Evolutionary conservation across 1,140 invertebrate genomes (phyloP), one percentile per base, ranked within the genome.

Genomic region (Varroa destructor): DNA sequence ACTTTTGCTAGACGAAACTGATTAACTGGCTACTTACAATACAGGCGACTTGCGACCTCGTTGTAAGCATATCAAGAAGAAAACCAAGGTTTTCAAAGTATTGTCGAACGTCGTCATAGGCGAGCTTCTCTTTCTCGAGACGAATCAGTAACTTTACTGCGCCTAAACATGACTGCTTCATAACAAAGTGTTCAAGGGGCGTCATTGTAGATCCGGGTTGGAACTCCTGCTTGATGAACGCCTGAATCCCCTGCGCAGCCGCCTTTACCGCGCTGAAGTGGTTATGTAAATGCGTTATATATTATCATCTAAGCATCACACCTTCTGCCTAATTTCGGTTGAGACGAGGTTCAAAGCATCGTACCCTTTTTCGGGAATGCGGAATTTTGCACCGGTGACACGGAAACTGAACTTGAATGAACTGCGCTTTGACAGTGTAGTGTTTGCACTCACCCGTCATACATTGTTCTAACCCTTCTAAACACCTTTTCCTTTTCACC

Each of bases 401-500:
- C 55, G 10, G 10, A 12, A 36, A 6, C 12, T 58, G 57, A 42
- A 56, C 10, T 56, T 56, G 10, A 56, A 12, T 12, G 55, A 56
- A 12, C n/a, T n/a, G 10, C 57, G 25, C 6, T 37, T 58, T 36
- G 25, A 58, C 12, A 58, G 6, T 42, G 4, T 36, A 2, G 8
- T 40, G n/a, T 1, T 67, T 36, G 14, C 36, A 37, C 61, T 67
- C 61, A 67, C 61, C 40, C 10, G 61, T 37, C 36, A 8, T 67
- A 67, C 10, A 67, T 43, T 37, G 61, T 67, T 37, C 46, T 67
- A 37, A 67, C 61, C 36, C 46, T 67, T 43, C 46, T 14, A 46
- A 67, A 67, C 12, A 67, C 61, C 37, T 67, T 67, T 8, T 67
- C 61, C 8, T 67, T 67, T 46, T 67, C 61, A 67, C 46, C 46